Evolutionary conservation across 2,113 vertebrate genomes (phyloP).

Genomic region (Siniperca knerii): DNA sequence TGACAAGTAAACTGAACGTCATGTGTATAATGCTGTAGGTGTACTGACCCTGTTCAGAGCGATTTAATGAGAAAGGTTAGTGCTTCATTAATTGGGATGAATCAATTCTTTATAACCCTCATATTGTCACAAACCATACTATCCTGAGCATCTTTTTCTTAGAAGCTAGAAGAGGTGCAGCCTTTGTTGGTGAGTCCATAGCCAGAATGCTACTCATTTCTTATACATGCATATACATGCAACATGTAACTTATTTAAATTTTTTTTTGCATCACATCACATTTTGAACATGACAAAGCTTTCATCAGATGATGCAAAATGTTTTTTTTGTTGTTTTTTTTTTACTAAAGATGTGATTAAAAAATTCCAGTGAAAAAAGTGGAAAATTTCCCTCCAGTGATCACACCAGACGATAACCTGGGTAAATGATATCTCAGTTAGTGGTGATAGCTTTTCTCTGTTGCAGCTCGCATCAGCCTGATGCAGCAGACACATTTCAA

Average conservation of each 20-base stretch:
- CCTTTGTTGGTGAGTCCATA: background rate
- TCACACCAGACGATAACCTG: background rate
- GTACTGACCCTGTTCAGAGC: background rate
- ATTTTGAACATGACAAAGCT: background rate
- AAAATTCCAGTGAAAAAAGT: background rate
- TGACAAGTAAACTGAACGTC: background rate
- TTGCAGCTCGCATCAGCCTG: background rate
- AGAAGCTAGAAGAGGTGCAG: background rate
- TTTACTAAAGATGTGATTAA: background rate
- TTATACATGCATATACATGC: background rate
- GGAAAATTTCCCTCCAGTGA: background rate
- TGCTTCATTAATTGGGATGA: background rate
- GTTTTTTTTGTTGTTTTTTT: background rate
- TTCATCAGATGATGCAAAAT: background rate
- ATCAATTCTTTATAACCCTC: background rate
- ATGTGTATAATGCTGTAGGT: background rate
- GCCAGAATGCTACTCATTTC: background rate
- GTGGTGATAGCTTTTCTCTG: constrained; percentile 2
- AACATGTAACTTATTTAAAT: background rate
- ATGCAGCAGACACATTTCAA: constrained; percentile 7
- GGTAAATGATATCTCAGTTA: background rate
- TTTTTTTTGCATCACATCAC: background rate
- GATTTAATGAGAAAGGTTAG: background rate
- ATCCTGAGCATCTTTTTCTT: background rate
- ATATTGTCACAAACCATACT: background rate